Base-by-base conservation (phyloP, 2,888 invertebrate genomes). In the Cetonia aurata region DNA sequence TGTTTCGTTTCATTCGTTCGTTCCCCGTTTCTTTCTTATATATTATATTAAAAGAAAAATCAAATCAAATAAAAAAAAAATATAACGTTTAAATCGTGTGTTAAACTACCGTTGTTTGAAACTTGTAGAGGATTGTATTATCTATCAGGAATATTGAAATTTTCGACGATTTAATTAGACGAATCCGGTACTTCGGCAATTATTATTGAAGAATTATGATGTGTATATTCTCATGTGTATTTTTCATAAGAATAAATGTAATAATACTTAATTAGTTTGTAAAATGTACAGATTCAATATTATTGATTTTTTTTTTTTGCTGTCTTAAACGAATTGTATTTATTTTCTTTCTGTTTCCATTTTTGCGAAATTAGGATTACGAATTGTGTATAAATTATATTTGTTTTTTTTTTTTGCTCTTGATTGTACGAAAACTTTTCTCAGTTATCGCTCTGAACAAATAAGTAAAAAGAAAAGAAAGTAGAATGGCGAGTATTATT, bases 251-350 rank as follows among this genome's bases (percentile, higher is more conserved):
- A 25, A 50, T 65, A 65, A 65, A 65, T 65, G 62, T 65, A 65
- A 60, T 53, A 69, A 69, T 69, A 69, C 69, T 69, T 69, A 69
- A 69, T 62, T 69, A 69, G 69, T 69, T 59, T 53, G 50, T 59
- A 69, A 69, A 57, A 67, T 62, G 69, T 69, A 69, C 62, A 60
- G 60, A 65, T 65, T 37, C 37, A 10, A 37, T 62, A 33, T 48
- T 46, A 13, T n/a, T n/a, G n/a, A n/a, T n/a, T n/a, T n/a, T n/a
- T n/a, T 48, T 62, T 48, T 19, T 50, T 15, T 60, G 31, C 13
- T 52, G 15, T 62, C 50, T 62, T 8, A 37, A 17, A 10, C 10
- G 3, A 19, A 19, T 4, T 19, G 50, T 17, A 50, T 10, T 50
- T 50, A 19, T 10, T 50, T 17, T 52, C 9, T 52, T 52, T 37